Base-by-base conservation (phyloP, 2,113 vertebrate species). In the Pleuronectes platessa region DNA sequence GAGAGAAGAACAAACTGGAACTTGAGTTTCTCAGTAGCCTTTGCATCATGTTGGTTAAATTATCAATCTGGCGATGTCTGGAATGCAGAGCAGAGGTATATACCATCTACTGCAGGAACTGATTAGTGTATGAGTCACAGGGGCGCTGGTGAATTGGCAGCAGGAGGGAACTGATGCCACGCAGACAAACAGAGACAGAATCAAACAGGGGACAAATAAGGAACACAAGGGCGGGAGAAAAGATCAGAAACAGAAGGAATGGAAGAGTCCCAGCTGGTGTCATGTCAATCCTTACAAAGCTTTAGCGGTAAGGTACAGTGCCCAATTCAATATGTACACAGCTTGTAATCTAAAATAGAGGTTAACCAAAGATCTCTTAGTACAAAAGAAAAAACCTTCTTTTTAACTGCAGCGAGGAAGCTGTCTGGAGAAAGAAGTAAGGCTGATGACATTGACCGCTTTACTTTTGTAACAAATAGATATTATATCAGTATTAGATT, bases 121-220 rank as follows among this genome's bases (percentile, higher is more conserved):
- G 61, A 62, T 62, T 11, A 42, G 35, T 42, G 18, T 14, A 61
- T 61, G 61, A 62, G 31, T 62, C 61, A 62, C 61, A 35, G 13
- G 27, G 27, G 59, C 7, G 17, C 51, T n/a, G 51, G 51, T 53
- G 17, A n/a, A 53, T 56, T 56, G 54, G 54, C 9, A 42, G 61
- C 35, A 40, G 35, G 31, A 37, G n/a, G 31, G 35, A 62, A 23
- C 17, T 21, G 35, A 62, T 61, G 59, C 59, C 31, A n/a, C 10
- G 10, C 35, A 42, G 15, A 31, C 15, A 20, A 42, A 42, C 40
- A 42, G 40, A 13, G 40, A 42, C 40, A 42, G 47, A 51, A 51
- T 20, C 47, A 51, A 62, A 20, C 10, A 21, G 31, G 20, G 31
- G 31, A 40, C 31, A 42, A 62, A 15, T 21, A 21, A 40, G n/a